phyloP scores from a whole-genome alignment of 2,888 invertebrate species.

The Ecdyonurus torrentis region DNA sequence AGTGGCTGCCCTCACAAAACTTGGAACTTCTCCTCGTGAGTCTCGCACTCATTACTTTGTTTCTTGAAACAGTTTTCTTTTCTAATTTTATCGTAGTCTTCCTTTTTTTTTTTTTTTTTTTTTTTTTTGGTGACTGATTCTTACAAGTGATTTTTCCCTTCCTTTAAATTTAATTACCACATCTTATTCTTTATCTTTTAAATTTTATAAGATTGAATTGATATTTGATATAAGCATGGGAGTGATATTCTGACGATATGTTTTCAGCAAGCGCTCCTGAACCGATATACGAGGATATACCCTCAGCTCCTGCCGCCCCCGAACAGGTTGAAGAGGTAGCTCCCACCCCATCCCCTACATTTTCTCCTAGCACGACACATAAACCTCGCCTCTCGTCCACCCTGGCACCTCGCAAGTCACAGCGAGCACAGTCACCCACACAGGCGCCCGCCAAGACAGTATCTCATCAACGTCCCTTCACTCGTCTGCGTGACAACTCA shows the following conservation, averaged over 20 bases:
- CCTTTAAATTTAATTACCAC: too few relatives aligned
- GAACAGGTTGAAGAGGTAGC: too few relatives aligned
- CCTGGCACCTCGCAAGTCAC: background rate
- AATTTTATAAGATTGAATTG: too few relatives aligned
- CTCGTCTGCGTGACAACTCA: slow-evolving; percentile 9
- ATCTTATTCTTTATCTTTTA: too few relatives aligned
- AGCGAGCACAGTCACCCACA: background rate
- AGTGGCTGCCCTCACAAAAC: background rate
- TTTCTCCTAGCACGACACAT: background rate
- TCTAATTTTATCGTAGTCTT: too few relatives aligned
- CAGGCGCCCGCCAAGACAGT: background rate
- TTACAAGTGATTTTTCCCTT: too few relatives aligned
- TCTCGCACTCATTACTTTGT: too few relatives aligned
- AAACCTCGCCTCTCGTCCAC: background rate
- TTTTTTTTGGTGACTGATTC: too few relatives aligned
- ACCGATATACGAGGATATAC: background rate
- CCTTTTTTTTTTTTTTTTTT: too few relatives aligned
- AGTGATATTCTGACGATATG: too few relatives aligned
- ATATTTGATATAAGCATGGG: too few relatives aligned
- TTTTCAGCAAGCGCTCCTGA: background rate
- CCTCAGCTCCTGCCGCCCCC: background rate
- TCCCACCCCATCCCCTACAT: background rate
- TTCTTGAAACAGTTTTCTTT: too few relatives aligned
- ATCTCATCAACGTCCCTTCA: background rate
- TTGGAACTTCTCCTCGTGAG: background rate